phyloP scores from a whole-genome alignment of 2,888 invertebrate species.

The Agrochola lota region DNA sequence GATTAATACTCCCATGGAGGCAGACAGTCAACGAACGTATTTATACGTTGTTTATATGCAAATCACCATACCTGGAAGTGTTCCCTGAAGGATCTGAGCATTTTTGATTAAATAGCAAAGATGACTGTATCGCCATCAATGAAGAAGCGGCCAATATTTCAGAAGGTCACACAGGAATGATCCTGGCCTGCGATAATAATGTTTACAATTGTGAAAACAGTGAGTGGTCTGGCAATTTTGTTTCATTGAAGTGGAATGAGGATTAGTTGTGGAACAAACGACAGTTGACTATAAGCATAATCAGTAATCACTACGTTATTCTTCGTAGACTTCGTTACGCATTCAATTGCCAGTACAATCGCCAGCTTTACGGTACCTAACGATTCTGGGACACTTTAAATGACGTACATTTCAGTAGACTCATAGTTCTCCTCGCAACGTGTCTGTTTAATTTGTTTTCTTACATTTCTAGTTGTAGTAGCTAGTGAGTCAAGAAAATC shows the following conservation, averaged over 20 bases:
- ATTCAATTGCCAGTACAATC: neutral
- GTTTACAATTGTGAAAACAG: conserved; percentile 3
- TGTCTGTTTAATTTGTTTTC: neutral
- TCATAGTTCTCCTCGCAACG: neutral
- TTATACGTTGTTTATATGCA: neutral
- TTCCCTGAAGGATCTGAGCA: neutral
- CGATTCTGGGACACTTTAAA: neutral
- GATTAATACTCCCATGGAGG: neutral
- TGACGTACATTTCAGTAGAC: neutral
- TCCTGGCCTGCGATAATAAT: neutral
- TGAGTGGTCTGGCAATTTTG: conserved; percentile 4
- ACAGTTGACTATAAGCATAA: conserved; percentile 23
- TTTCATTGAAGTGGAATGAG: conserved; percentile 5
- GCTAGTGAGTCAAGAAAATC: neutral
- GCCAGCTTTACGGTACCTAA: neutral
- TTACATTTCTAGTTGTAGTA: neutral
- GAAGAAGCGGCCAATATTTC: neutral
- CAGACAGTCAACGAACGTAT: neutral
- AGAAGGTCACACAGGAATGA: neutral
- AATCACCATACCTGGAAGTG: neutral
- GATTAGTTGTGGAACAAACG: conserved; percentile 1
- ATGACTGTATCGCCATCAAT: conserved; percentile 32
- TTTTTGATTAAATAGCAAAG: conserved; percentile 33
- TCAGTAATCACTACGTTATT: neutral
- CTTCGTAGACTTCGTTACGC: neutral